Conservation (phyloP, 2,888 invertebrate species). For the Coecobrya sp. region DNA sequence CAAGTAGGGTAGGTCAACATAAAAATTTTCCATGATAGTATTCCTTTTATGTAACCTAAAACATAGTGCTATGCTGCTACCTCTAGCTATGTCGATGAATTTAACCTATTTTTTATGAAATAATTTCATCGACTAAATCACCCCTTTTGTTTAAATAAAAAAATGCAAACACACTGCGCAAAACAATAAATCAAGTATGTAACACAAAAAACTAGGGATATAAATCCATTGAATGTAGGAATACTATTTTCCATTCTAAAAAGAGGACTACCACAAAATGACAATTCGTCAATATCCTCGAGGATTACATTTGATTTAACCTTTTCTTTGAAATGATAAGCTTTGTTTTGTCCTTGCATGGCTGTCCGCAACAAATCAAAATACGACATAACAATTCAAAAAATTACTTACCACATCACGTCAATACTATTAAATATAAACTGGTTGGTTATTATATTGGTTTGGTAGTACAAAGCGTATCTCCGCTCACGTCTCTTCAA, state of each 20-base stretch:
- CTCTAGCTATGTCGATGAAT: background rate
- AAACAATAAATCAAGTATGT: background rate
- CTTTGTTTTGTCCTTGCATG: conserved; percentile 61
- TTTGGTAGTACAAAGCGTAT: conserved; percentile 66
- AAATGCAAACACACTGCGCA: background rate
- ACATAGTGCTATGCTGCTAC: too few relatives aligned
- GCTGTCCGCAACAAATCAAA: conserved; percentile 53
- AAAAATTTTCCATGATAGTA: conserved; percentile 50
- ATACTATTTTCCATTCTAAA: background rate
- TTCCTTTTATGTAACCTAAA: too few relatives aligned
- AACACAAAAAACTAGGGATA: background rate
- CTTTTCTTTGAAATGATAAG: conserved; percentile 40
- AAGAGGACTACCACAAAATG: conserved; percentile 9
- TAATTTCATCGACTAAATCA: too few relatives aligned
- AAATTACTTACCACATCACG: conserved; percentile 68
- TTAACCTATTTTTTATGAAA: background rate
- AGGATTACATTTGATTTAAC: conserved; percentile 16
- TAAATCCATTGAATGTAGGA: background rate
- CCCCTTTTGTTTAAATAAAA: background rate
- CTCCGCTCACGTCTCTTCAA: conserved; percentile 75
- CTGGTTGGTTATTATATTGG: conserved; percentile 27
- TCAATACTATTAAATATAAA: conserved; percentile 39
- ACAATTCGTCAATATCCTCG: conserved; percentile 22
- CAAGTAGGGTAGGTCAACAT: conserved; percentile 52
- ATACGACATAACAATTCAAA: conserved; percentile 41